Conservation (phyloP, 2,113 vertebrate genomes). For the Stictonetta naevosa region DNA sequence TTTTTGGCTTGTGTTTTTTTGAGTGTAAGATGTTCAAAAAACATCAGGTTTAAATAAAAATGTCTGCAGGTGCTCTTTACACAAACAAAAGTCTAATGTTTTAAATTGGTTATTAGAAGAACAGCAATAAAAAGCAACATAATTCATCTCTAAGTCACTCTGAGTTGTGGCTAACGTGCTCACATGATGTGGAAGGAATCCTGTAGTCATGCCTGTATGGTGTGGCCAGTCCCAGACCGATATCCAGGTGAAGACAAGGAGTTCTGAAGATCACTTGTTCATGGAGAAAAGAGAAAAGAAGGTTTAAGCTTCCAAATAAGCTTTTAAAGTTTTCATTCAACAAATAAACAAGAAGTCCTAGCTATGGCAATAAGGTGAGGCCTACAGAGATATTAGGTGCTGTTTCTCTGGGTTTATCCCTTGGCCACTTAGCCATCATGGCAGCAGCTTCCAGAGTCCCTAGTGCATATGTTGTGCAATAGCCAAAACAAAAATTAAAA, state of each 20-base stretch:
- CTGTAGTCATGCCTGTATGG: conserved; percentile 80
- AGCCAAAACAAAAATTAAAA: conserved; percentile 73
- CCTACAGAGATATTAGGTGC: conserved; percentile 81
- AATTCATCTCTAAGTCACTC: conserved; percentile 68
- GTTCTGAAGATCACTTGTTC: conserved; percentile 76
- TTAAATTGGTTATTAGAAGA: conserved; percentile 72
- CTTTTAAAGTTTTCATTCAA: conserved; percentile 79
- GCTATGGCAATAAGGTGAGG: conserved; percentile 82
- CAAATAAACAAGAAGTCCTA: conserved; percentile 79
- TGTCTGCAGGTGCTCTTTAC: conserved; percentile 75
- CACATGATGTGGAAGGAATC: conserved; percentile 73
- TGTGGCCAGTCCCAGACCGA: conserved; percentile 80
- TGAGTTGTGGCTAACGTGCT: conserved; percentile 72
- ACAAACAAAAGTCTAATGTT: conserved; percentile 77
- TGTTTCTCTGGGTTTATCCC: conserved; percentile 77
- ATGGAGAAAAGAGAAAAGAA: conserved; percentile 78
- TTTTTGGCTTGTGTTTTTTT: conserved; percentile 75
- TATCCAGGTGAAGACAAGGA: conserved; percentile 78
- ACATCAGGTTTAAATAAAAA: conserved; percentile 75
- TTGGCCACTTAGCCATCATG: conserved; percentile 79
- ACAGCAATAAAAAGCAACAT: conserved; percentile 74
- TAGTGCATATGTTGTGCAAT: conserved; percentile 85
- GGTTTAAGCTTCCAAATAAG: conserved; percentile 79
- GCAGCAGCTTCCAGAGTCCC: conserved; percentile 83
- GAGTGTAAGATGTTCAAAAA: conserved; percentile 74